Evolutionary conservation across 37 sponge, comb jelly and placozoan genomes (phyloP), one percentile per base, ranked within the genome.

Genomic region (Ephydatia muelleri): DNA sequence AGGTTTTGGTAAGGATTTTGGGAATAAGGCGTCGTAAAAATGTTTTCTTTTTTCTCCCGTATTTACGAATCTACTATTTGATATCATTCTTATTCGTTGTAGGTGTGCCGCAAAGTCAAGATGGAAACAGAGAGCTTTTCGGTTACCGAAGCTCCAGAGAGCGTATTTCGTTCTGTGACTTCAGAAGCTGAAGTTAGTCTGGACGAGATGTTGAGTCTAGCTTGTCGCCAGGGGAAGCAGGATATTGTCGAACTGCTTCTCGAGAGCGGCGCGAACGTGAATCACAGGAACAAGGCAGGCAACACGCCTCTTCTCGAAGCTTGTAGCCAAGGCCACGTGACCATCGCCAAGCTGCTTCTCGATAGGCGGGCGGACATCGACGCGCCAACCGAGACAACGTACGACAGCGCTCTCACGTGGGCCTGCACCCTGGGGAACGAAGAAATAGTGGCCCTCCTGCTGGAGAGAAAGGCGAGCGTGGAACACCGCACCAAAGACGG

Each of bases 341-440:
- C 33, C 67, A 93, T 96, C 32, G 97, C 97, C 25, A 72, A 81
- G 48, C 76, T 98, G 65, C 85, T 98, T 5, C 85, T 98, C 65
- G 99, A 98, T 77, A 84, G 93, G n/a, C 84, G 79, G 48, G 95
- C 97, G 0, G 95, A 96, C 79, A 94, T 98, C 19, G 99, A 98
- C 75, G 90, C 94, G 16, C 91, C 97, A 0, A 98, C 99, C 9
- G 98, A 98, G 75, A 91, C 97, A 12, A 98, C 99, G 32, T 96
- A 81, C 71, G 99, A 98, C 86, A 89, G 91, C 82, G 97, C 99
- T 3, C 87, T 98, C 28, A 98, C 99, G 26, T 98, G 99, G 99
- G 99, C 99, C 43, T 98, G 99, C 80, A 98, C 99, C 36, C 92
- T 98, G 49, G 99, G 99, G 0, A 98, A 98, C 77, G 95, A 93